Evolutionary conservation across 2,888 invertebrate genomes (phyloP).

Genomic region (Agonopterix heracliana): DNA sequence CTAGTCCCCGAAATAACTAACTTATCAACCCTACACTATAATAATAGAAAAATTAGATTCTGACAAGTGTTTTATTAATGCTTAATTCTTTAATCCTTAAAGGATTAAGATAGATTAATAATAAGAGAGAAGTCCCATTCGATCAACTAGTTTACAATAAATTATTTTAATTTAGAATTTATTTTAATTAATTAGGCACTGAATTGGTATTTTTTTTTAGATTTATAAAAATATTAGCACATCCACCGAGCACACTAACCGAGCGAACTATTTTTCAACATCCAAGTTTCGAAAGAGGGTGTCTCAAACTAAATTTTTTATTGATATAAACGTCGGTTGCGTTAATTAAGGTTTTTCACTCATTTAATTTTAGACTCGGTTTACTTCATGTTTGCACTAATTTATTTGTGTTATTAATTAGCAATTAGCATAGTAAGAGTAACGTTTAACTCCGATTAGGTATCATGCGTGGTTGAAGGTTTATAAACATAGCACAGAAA

Average conservation of each 20-base stretch:
- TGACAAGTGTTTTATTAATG: no score
- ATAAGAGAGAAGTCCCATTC: no score
- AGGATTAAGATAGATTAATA: no score
- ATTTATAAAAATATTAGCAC: conserved; percentile 1
- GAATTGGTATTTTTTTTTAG: not conserved
- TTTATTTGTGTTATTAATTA: conserved; percentile 62
- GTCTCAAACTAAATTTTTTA: conserved; percentile 69
- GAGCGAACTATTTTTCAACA: conserved; percentile 14
- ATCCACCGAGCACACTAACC: conserved; percentile 16
- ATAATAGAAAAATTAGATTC: no score
- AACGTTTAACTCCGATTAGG: no score
- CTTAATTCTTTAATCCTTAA: no score
- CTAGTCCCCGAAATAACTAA: no score
- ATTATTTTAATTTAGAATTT: not conserved
- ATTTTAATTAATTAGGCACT: not conserved
- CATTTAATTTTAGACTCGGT: conserved; percentile 64
- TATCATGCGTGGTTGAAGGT: no score
- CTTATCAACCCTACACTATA: no score
- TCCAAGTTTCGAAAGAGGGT: conserved; percentile 44
- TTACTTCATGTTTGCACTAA: conserved; percentile 51
- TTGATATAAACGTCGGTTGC: conserved; percentile 63
- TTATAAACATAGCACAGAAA: no score
- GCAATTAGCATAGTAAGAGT: conserved; percentile 28
- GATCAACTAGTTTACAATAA: no score
- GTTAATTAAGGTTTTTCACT: conserved; percentile 69